These are phyloP conservation scores for Haliaeetus leucogaster DNA, from an alignment of 2,113 vertebrate genomes.

Conservation along the genomic window DNA sequence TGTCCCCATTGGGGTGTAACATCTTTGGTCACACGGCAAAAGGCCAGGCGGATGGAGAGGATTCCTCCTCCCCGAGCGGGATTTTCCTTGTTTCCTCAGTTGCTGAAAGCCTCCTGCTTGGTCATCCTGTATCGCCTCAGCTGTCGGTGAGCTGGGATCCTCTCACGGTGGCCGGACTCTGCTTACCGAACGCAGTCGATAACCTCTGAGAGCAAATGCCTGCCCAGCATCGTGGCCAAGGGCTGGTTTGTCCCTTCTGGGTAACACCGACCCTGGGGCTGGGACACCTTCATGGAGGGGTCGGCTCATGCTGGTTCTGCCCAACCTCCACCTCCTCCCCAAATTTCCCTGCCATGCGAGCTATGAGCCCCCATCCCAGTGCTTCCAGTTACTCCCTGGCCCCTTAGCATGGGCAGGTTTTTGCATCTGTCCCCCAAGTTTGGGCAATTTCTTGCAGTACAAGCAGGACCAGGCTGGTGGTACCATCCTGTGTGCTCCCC, in stretches of 20 bases:
- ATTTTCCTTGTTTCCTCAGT: neutral
- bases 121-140: neutral
- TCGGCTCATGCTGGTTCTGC: neutral
- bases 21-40: neutral
- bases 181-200: fast-evolving
- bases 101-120: neutral
- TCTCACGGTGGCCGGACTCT: neutral
- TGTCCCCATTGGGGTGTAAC: neutral
- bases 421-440: neutral
- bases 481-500: neutral
- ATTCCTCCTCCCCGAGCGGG: neutral
- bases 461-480: neutral
- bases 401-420: neutral
- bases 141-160: neutral
- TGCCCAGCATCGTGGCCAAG: fast-evolving
- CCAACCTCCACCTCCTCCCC: neutral
- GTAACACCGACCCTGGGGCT: neutral
- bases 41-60: fast-evolving
- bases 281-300: neutral
- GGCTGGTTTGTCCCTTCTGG: neutral
- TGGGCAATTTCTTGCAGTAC: neutral
- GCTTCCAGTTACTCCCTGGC: neutral
- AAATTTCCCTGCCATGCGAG: neutral
- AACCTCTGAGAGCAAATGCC: neutral
- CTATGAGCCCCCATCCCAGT: neutral